Evolutionary conservation across 2,797 vertebrate species (phyloP), one percentile per base, ranked within the genome.

Genomic region (Eulemur albifrons): DNA sequence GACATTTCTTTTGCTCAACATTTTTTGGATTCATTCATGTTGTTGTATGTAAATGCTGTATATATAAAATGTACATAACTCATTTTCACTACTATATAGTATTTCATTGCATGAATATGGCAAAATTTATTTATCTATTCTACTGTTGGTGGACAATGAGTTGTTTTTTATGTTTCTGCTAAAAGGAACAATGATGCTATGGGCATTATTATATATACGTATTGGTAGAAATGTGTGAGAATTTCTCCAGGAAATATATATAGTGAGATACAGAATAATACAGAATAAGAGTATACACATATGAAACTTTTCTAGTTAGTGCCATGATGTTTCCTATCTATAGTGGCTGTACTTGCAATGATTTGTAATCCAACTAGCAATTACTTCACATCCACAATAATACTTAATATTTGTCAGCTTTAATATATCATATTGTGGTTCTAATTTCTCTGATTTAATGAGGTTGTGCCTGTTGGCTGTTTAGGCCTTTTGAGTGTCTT

Each of bases 291-390:
- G 10, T 38, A 65, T 25, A 52, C 9, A 87, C 15, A 87, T 7
- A 25, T 20, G 20, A 50, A 92, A 72, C 70, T 92, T 72, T 91
- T 73, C 79, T 65, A 63, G 48, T 67, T 79, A 80, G 21, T 72
- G 63, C 40, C 40, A 96, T 70, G n/a, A 96, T 70, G n/a, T 77
- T 83, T 94, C 23, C 65, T 79, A 65, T 57, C 50, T 35, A 77
- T 23, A 88, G 6, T 92, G 12, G 32, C 35, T 59, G 3, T 63
- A 45, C 27, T 45, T 65, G 5, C 27, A 79, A 57, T 83, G 20
- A 90, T 81, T 52, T 87, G 11, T 38, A 91, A 75, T 70, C 27
- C n/a, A 59, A 73, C 48, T 79, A 79, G 23, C 38, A 92, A 80
- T 73, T 89, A 92, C 48, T 73, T 38, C 65, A 50, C 11, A 84